Evolutionary conservation across 1,140 invertebrate genomes (phyloP).

Genomic region (Hydropsyche tenuis): DNA sequence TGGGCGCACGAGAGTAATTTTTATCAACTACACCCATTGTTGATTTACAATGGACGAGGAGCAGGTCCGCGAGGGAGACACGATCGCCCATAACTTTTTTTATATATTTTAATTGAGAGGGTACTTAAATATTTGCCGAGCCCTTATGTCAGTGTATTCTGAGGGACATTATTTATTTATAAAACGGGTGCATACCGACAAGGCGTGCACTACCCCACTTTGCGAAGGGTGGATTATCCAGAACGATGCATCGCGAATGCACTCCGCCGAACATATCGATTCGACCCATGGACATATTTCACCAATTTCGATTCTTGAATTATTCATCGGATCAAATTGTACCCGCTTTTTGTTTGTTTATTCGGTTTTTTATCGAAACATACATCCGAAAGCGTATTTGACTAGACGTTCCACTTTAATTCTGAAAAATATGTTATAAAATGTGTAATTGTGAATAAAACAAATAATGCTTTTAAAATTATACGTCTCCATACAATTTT

Average conservation of each 20-base stretch:
- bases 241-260: constrained; percentile 25
- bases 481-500: neutral
- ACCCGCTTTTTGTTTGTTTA: too few species aligned
- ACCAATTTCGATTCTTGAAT: neutral
- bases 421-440: too few species aligned
- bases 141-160: constrained; percentile 51
- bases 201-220: constrained; percentile 11
- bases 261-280: constrained; percentile 30
- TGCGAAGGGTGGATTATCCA: constrained; percentile 38
- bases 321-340: too few species aligned
- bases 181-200: constrained; percentile 50
- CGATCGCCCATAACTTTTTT: constrained; percentile 47
- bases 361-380: too few species aligned
- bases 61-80: constrained; percentile 17
- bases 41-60: constrained; percentile 40
- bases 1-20: constrained; percentile 49
- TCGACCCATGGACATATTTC: neutral
- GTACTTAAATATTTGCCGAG: constrained; percentile 51
- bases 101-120: constrained; percentile 51
- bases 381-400: too few species aligned
- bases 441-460: too few species aligned
- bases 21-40: constrained; percentile 50
- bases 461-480: neutral
- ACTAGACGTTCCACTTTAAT: too few species aligned
- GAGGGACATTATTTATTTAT: constrained; percentile 52